Percentiles rank a stretch among this genome's conserved stretches.
Evolutionary conservation across 2,797 vertebrate species (phyloP).

Genomic region (Sciaenops ocellatus): DNA sequence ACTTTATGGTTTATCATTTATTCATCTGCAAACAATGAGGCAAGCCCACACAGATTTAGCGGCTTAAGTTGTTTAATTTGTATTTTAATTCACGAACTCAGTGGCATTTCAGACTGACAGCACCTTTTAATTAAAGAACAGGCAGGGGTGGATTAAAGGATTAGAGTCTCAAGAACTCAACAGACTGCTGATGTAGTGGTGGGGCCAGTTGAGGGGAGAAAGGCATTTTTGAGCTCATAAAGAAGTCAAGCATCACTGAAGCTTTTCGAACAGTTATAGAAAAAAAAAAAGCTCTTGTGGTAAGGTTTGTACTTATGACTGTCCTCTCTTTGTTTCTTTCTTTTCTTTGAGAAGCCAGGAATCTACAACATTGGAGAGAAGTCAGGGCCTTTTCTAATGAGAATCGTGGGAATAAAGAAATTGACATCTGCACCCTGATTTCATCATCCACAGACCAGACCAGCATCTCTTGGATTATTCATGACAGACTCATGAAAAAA

Average conservation of each 20-base stretch:
- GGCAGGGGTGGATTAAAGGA: slow-evolving; percentile 67
- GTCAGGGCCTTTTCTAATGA: slow-evolving; percentile 59
- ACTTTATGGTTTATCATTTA: slow-evolving; percentile 53
- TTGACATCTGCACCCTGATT: slow-evolving; percentile 47
- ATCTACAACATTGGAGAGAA: slow-evolving; percentile 58
- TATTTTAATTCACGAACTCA: slow-evolving; percentile 17
- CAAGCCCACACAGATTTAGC: slow-evolving; percentile 10
- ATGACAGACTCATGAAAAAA: background rate
- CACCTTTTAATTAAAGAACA: slow-evolving; percentile 61
- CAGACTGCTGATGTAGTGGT: slow-evolving; percentile 36
- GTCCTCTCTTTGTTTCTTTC: slow-evolving; percentile 11
- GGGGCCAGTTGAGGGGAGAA: slow-evolving; percentile 23
- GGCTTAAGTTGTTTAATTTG: slow-evolving; percentile 6
- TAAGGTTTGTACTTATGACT: slow-evolving; percentile 24
- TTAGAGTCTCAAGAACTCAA: slow-evolving; percentile 54
- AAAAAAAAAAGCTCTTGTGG: slow-evolving; percentile 6
- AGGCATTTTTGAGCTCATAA: slow-evolving; percentile 43
- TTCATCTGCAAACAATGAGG: slow-evolving; percentile 51
- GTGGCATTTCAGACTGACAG: slow-evolving; percentile 42
- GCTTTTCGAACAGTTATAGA: slow-evolving; percentile 2
- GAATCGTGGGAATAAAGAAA: slow-evolving; percentile 64
- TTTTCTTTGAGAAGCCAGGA: slow-evolving; percentile 38
- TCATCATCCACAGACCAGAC: slow-evolving; percentile 15
- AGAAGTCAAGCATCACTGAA: slow-evolving; percentile 28
- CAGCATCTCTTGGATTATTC: background rate